Evolutionary conservation across 37 sponge, comb jelly and placozoan genomes (phyloP), one percentile per base, ranked within the genome.

Genomic region (Ianthella basta): DNA sequence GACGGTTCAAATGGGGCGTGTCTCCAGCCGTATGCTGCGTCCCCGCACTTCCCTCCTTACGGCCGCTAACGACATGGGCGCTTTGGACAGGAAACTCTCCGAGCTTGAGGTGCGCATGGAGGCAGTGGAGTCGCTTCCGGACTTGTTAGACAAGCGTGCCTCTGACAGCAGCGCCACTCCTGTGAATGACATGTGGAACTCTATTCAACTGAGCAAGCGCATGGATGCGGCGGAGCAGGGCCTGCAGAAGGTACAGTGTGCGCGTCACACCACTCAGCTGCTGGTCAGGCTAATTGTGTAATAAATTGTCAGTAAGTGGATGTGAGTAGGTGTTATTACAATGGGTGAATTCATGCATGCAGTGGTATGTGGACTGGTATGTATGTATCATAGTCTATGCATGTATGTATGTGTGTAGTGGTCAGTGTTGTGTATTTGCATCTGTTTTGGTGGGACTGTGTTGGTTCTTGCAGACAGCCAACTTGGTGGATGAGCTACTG

Each of bases 151-250:
- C 68, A 87, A 67, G 80, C 87, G 81, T 38, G 90, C 82, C 4
- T 81, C 88, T 0, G 91, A 92, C 44, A 55, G 59, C 19, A 30
- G 29, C 16, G 79, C 92, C 35, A 95, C 89, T 12, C 95, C 95
- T 0, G 86, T 92, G 27, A 80, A 84, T 10, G 97, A 97, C 68
- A 84, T 94, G 91, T 94, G 93, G 97, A 92, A 92, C 65, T 94
- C 91, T 55, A 90, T 92, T 13, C 87, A 82, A 36, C 84, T 97
- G 23, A 88, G 74, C 70, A 97, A 94, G 36, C 75, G 95, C 25
- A 67, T 97, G 55, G 87, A 88, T 55, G 95, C 89, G 13, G 74
- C 88, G 19, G 97, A 97, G 70, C 86, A 97, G 14, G 88, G 91
- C 6, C 69, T 94, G 23, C 88, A 84, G 10, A 85, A 91, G 82